A percentile compares a stretch with the other conserved stretches of the same genome.
Conservation (phyloP, 2,113 vertebrate genomes). For the Azemiops feae region DNA sequence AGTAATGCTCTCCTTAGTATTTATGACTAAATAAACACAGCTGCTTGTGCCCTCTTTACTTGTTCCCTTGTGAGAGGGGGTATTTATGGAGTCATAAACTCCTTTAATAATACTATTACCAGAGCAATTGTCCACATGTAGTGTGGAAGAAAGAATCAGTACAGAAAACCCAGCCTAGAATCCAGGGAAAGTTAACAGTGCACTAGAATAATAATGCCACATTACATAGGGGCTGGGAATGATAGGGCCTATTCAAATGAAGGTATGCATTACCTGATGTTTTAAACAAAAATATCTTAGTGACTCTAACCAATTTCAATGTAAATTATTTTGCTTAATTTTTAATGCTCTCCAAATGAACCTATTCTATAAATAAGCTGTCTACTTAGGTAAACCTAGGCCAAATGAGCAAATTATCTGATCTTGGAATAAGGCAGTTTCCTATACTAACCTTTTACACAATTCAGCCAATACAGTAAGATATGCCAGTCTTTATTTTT, state of each 20-base stretch:
- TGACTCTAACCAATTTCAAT: background rate
- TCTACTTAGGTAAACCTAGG: background rate
- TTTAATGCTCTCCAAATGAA: background rate
- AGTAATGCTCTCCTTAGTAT: conserved; percentile 44
- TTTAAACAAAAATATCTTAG: background rate
- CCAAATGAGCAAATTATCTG: background rate
- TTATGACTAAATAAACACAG: conserved; percentile 60
- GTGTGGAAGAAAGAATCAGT: conserved; percentile 25
- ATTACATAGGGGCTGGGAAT: background rate
- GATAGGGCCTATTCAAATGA: background rate
- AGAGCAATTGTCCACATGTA: conserved; percentile 53
- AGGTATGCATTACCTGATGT: background rate
- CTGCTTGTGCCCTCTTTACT: conserved; percentile 46
- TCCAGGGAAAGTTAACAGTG: conserved; percentile 24
- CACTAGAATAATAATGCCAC: background rate
- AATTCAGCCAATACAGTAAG: background rate
- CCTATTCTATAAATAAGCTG: background rate
- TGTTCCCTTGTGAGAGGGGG: conserved; percentile 45
- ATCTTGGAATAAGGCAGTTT: background rate
- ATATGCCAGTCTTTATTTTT: background rate
- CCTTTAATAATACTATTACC: conserved; percentile 48
- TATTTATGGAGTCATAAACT: conserved; percentile 64
- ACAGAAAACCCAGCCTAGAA: background rate
- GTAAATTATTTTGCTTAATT: background rate
- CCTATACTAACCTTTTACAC: background rate